Base-by-base conservation (phyloP, 2,797 vertebrate species). In the Yasuhikotakia modesta region DNA sequence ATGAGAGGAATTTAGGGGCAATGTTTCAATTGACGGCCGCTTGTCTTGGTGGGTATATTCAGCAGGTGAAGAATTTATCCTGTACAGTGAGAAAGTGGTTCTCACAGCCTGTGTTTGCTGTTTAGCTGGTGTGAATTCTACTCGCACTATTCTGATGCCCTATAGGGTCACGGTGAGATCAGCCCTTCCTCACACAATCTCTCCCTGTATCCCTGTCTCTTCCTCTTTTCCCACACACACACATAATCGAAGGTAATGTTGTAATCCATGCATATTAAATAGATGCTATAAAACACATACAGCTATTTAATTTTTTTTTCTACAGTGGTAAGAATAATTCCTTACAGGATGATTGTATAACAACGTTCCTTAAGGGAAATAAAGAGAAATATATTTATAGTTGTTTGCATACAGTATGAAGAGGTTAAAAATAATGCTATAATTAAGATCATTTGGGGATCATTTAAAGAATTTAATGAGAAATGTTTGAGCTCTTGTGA, bases 91-190 rank as follows among this genome's bases (percentile, higher is more conserved):
- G 77, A 73, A 63, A 48, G 66, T 43, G 85, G 85, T 86, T 86
- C 85, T 86, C 85, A 86, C 79, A 80, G 81, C 71, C 79, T 46
- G 72, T 86, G 85, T 86, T 86, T 86, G 83, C 77, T 86, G 79
- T 84, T 86, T 80, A 79, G 85, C 71, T 76, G 77, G 85, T 86
- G 85, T 84, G 85, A 86, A 86, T 83, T 83, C 78, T 73, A 76
- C 74, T 83, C 75, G 46, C 81, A 86, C 79, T 78, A 75, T 84
- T 79, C 73, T 74, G 76, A 76, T 84, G 79, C 70, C 81, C 73
- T 78, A 60, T 75, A 81, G 77, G 82, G 85, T 86, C 83, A 84
- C 17, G 53, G 64, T 73, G 71, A 82, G 79, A 83, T 83, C 83
- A 84, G 70, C 70, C 60, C 61, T 84, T 86, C 82, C 82, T 81